phyloP scores from a whole-genome alignment of 2,113 vertebrate species.

The Balaenoptera acutorostrata region DNA sequence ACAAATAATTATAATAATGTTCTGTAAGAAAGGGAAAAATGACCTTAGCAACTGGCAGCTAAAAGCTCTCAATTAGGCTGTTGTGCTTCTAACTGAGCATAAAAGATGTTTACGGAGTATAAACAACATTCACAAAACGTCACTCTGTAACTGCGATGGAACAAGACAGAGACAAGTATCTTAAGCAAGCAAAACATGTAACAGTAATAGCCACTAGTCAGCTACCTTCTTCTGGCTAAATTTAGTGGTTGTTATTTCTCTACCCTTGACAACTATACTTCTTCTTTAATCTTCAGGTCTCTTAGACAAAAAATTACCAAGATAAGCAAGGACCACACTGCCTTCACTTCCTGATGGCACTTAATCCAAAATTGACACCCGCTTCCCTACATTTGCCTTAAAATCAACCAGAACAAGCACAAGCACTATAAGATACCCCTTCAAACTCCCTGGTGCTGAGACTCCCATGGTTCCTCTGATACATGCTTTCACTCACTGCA shows the following conservation, averaged over 20 bases:
- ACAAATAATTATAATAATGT: background rate
- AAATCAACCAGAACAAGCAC: background rate
- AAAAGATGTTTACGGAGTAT: background rate
- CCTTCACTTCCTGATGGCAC: background rate
- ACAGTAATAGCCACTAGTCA: background rate
- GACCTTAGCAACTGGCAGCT: background rate
- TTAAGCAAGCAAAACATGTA: background rate
- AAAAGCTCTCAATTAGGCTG: background rate
- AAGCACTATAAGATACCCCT: accelerated
- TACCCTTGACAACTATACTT: background rate
- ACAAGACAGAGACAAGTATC: background rate
- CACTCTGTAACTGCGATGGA: background rate
- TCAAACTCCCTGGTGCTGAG: background rate
- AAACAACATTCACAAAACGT: background rate
- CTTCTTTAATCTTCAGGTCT: background rate
- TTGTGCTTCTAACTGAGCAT: background rate
- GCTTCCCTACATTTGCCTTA: background rate
- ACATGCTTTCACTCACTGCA: background rate
- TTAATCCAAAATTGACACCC: background rate
- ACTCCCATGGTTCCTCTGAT: background rate
- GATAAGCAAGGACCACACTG: background rate
- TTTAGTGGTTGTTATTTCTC: background rate
- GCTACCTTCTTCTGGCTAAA: background rate
- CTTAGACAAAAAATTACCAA: background rate
- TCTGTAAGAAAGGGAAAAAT: background rate